A percentile compares a stretch with the other conserved stretches of the same genome.
Evolutionary conservation across 2,797 vertebrate species (phyloP).

Genomic region (Bradypus variegatus): DNA sequence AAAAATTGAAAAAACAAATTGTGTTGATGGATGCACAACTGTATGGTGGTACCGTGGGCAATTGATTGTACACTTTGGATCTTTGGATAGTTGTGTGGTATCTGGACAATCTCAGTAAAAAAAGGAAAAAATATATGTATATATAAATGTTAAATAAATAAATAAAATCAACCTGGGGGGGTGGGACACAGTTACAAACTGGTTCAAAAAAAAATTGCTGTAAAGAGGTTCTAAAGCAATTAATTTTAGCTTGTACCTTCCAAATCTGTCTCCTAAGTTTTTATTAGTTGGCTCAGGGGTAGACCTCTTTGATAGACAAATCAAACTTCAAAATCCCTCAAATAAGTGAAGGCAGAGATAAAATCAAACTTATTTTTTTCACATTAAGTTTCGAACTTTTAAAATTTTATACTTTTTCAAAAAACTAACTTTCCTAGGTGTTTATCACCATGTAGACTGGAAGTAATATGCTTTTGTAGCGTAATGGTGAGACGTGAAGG

Average conservation of each 20-base stretch:
- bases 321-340: neutral
- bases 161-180: too few species aligned
- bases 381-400: constrained; percentile 22
- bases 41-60: too few species aligned
- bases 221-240: neutral
- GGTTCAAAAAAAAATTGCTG: neutral
- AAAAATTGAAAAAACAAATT: too few species aligned
- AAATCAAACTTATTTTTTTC: constrained; percentile 17
- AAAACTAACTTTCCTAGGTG: neutral
- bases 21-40: too few species aligned
- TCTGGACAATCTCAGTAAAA: too few species aligned
- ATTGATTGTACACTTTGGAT: too few species aligned
- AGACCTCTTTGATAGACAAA: neutral
- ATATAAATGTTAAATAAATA: too few species aligned
- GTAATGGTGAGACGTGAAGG: neutral
- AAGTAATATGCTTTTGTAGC: neutral
- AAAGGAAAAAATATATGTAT: too few species aligned
- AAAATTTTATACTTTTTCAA: neutral
- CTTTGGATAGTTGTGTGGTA: too few species aligned
- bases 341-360: neutral
- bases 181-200: too few species aligned
- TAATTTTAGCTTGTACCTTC: neutral
- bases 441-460: neutral
- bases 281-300: neutral
- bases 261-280: neutral